Evolutionary conservation across 2,888 invertebrate genomes (phyloP), one percentile per base, ranked within the genome.

Genomic region (Leucoma salicis): DNA sequence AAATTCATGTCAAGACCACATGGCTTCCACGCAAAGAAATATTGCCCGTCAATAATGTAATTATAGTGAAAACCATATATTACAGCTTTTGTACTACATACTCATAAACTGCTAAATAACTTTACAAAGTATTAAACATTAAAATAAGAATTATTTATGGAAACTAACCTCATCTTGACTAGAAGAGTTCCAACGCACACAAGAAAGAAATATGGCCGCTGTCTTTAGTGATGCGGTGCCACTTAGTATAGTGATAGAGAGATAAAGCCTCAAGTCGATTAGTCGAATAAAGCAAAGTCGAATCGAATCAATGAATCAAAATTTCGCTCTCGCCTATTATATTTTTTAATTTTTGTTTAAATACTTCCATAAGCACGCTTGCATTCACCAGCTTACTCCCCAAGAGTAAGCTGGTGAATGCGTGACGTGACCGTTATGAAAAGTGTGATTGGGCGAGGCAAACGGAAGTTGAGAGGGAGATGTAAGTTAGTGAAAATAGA

Each of bases 81-180:
- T n/a, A 11, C 4, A 27, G 11, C n/a, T 27, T n/a, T 27, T 27
- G 8, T 27, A n/a, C n/a, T 27, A 1, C 1, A 2, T 11, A 27
- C 27, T 10, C n/a, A 27, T 27, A 27, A 11, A 6, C 27, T 11
- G 4, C 1, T 11, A 11, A 27, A n/a, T 27, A n/a, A 10, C 27
- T 27, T n/a, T 27, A n/a, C n/a, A n/a, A 27, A 3, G 21, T 27
- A 4, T n/a, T 11, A 27, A 29, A 7, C 14, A 29, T 11, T 49
- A 55, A 60, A 67, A 64, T 46, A 27, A 2, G 14, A 58, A 60
- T 66, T 66, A 70, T 71, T 71, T 55, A 45, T 51, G 43, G 63
- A 74, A 87, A 84, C 89, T 89, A 87, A 90, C 90, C 90, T 90
- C 90, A 90, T 90, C 89, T 75, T 88, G 82, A 82, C 76, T 79